phyloP scores from a whole-genome alignment of 2,888 invertebrate species.

The Stenichneumon culpator region DNA sequence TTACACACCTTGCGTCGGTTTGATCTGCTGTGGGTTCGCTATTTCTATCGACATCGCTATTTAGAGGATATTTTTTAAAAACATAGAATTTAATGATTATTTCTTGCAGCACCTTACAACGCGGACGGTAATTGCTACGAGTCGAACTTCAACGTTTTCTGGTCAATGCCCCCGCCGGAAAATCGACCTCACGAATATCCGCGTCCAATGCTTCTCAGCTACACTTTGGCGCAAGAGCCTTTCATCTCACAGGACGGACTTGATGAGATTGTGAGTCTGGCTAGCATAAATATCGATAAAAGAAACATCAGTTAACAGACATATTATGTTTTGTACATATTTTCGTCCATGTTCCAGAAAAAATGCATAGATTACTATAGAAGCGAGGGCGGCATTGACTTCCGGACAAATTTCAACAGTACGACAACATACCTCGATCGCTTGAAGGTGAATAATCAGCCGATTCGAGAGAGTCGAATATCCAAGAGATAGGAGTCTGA shows the following conservation, averaged over 20 bases:
- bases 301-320: not conserved
- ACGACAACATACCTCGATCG: slow-evolving; percentile 94
- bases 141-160: slow-evolving; percentile 94
- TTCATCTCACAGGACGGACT: slow-evolving; percentile 93
- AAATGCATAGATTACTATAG: slow-evolving; percentile 94
- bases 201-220: slow-evolving; percentile 95
- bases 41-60: not conserved
- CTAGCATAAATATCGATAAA: not conserved
- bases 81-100: slow-evolving; percentile 46
- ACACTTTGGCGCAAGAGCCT: slow-evolving; percentile 93
- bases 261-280: slow-evolving; percentile 90
- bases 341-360: slow-evolving; percentile 85
- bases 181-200: slow-evolving; percentile 96
- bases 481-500: not conserved
- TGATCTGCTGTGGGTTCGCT: slow-evolving; percentile 93
- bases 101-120: slow-evolving; percentile 92
- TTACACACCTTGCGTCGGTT: slow-evolving; percentile 97
- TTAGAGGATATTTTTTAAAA: not conserved
- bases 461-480: not conserved
- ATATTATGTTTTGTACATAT: not conserved
- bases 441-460: slow-evolving; percentile 87
- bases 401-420: slow-evolving; percentile 89
- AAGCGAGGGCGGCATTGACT: slow-evolving; percentile 89
- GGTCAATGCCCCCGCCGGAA: slow-evolving; percentile 98
- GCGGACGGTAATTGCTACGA: slow-evolving; percentile 92